phyloP scores from a whole-genome alignment of 2,797 vertebrate species.

The Meriones psammophilus region DNA sequence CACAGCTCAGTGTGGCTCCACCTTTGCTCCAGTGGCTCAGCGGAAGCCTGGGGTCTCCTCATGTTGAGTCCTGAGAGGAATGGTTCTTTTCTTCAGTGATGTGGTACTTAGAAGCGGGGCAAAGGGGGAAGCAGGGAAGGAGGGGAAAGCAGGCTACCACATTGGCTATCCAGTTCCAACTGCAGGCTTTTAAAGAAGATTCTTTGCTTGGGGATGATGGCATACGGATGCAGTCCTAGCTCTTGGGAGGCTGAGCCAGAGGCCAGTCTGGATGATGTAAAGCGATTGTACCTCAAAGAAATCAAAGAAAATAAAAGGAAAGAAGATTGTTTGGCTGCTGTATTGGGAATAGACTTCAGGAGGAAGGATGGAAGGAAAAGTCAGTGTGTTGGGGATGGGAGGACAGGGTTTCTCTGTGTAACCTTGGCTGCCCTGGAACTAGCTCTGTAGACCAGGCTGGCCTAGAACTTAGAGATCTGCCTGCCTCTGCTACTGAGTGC shows the following conservation, averaged over 20 bases:
- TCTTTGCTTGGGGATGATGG: background rate
- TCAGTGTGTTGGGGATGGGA: background rate
- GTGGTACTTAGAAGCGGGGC: background rate
- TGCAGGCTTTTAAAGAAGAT: background rate
- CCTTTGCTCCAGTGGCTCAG: rapidly evolving
- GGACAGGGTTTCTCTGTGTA: background rate
- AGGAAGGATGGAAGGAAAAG: background rate
- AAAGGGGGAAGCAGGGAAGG: background rate
- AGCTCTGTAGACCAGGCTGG: background rate
- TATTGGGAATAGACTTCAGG: background rate
- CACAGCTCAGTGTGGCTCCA: background rate
- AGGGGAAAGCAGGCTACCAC: background rate
- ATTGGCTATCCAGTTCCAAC: background rate
- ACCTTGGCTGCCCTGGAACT: background rate
- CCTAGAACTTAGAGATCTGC: background rate
- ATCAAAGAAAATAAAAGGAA: background rate
- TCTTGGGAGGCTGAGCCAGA: background rate
- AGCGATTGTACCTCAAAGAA: background rate
- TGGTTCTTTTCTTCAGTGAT: background rate
- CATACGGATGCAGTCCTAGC: background rate
- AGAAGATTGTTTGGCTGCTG: background rate
- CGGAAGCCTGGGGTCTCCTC: background rate
- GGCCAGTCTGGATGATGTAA: background rate
- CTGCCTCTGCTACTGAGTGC: background rate
- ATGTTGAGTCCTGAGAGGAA: background rate